Conservation (phyloP, 2,797 vertebrate genomes). For the Gambelia wislizenii region DNA sequence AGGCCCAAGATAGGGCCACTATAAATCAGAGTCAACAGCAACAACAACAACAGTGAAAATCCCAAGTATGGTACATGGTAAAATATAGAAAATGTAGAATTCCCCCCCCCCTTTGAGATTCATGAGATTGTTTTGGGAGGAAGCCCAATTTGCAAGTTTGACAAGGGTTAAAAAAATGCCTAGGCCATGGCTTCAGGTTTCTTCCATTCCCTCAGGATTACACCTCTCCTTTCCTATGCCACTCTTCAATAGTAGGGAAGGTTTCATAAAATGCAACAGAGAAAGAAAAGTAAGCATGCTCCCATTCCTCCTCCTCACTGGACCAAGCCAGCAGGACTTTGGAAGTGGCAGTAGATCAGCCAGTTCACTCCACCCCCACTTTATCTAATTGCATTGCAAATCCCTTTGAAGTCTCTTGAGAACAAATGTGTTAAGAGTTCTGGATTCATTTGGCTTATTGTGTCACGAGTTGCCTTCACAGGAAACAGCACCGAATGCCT, state of each 20-base stretch:
- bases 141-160: too few species aligned
- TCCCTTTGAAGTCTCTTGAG: background rate
- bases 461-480: background rate
- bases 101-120: too few species aligned
- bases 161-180: background rate
- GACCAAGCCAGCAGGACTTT: background rate
- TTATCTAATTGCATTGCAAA: background rate
- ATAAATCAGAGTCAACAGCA: too few species aligned
- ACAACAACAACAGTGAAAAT: too few species aligned
- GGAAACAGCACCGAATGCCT: too few species aligned
- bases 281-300: background rate
- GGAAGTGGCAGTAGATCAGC: background rate
- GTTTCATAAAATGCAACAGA: background rate
- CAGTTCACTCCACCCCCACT: background rate
- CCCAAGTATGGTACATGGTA: too few species aligned
- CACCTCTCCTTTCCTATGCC: too few species aligned
- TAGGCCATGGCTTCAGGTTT: background rate
- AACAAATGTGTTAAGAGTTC: background rate
- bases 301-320: background rate
- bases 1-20: too few species aligned
- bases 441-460: background rate
- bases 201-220: too few species aligned
- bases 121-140: too few species aligned
- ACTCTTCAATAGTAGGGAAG: too few species aligned
- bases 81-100: too few species aligned